Evolutionary conservation across 2,888 invertebrate genomes (phyloP).

Genomic region (Fragum whitleyi): DNA sequence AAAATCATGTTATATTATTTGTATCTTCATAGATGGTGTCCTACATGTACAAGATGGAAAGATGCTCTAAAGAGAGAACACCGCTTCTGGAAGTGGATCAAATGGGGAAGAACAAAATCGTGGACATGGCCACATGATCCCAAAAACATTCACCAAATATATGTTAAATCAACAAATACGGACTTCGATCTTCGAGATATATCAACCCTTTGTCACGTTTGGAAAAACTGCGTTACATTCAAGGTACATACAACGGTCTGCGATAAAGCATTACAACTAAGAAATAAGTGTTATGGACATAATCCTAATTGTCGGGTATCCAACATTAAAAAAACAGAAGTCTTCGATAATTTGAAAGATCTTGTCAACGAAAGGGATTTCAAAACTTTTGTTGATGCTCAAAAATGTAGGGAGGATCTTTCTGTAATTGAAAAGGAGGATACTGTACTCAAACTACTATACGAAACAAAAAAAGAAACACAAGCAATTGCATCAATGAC

Average conservation of each 20-base stretch:
- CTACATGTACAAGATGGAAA: background rate
- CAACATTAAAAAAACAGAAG: background rate
- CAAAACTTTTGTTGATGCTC: background rate
- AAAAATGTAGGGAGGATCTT: background rate
- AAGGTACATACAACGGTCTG: background rate
- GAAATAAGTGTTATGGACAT: background rate
- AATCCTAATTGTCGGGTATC: background rate
- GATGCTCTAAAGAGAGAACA: background rate
- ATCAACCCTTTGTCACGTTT: background rate
- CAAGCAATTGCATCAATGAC: background rate
- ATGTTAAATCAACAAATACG: background rate
- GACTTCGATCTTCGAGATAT: background rate
- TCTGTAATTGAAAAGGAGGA: background rate
- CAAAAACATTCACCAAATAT: background rate
- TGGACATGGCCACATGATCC: background rate
- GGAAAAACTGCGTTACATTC: slow-evolving; percentile 6
- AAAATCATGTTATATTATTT: too few species aligned
- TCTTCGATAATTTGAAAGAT: slow-evolving; percentile 9
- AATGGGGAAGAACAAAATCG: background rate
- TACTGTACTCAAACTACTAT: background rate
- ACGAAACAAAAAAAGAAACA: background rate
- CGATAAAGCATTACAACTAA: background rate
- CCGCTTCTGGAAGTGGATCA: background rate
- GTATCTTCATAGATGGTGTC: background rate
- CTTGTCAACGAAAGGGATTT: slow-evolving; percentile 5